Conservation (phyloP, 2,888 invertebrate species). For the Drosophila robusta region DNA sequence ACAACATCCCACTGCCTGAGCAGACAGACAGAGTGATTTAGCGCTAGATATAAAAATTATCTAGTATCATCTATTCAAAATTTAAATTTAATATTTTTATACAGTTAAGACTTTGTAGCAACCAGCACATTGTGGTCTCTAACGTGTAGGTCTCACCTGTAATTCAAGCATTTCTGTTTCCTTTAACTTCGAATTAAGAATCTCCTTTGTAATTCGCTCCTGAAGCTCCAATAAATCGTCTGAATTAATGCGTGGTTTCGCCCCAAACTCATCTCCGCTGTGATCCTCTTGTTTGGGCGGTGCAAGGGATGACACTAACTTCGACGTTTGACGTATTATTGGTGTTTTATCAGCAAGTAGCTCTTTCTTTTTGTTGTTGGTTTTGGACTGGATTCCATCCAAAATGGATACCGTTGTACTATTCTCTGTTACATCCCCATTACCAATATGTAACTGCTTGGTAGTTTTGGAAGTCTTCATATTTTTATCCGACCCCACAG, state of each 20-base stretch:
- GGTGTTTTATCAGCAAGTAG: constrained; percentile 21
- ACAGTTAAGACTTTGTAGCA: no score
- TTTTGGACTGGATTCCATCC: constrained; percentile 15
- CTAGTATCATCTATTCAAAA: no score
- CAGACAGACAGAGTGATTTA: no score
- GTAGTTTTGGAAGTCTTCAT: constrained; percentile 10
- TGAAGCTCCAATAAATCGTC: constrained; percentile 85
- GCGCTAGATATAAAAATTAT: no score
- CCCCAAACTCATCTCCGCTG: constrained; percentile 39
- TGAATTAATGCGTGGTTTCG: constrained; percentile 76
- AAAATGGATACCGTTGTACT: constrained; percentile 19
- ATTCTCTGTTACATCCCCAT: constrained; percentile 3
- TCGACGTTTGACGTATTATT: constrained; percentile 22
- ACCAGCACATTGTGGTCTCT: no score
- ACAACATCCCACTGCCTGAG: no score
- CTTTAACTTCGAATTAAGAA: constrained; percentile 85
- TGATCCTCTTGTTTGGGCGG: constrained; percentile 55
- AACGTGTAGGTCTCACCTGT: constrained; percentile 76
- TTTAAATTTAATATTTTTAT: no score
- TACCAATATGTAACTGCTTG: constrained; percentile 2
- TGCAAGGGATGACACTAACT: constrained; percentile 55
- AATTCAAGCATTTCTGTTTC: constrained; percentile 85
- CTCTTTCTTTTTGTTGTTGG: constrained; percentile 28
- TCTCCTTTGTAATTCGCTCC: constrained; percentile 85
- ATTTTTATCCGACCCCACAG: constrained; percentile 36